These are phyloP conservation scores for Drosophila hydei DNA, from an alignment of 1,140 invertebrate species.

Conservation along the genomic window DNA sequence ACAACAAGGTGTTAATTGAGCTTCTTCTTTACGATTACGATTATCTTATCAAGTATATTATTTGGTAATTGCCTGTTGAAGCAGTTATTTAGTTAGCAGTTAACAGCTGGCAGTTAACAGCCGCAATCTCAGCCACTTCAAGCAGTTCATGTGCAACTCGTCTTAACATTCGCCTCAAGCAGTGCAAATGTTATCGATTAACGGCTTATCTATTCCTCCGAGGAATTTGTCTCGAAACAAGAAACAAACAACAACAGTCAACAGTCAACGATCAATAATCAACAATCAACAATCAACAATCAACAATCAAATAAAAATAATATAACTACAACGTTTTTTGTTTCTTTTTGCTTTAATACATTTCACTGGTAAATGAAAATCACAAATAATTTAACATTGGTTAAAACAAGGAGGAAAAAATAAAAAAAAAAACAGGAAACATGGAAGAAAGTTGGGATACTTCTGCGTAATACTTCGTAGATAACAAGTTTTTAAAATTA, in stretches of 20 bases:
- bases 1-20: neutral
- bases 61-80: slow-evolving; percentile 8
- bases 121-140: neutral
- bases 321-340: slow-evolving; percentile 11
- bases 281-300: slow-evolving; percentile 5
- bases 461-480: neutral
- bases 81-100: slow-evolving; percentile 3
- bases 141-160: neutral
- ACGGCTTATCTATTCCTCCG: neutral
- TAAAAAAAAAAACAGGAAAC: slow-evolving; percentile 4
- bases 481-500: slow-evolving; percentile 14
- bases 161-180: neutral
- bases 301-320: slow-evolving; percentile 7
- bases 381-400: slow-evolving; percentile 11
- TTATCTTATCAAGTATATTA: slow-evolving; percentile 13
- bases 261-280: too few species aligned
- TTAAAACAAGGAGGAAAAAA: neutral
- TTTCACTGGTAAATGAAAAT: slow-evolving; percentile 18
- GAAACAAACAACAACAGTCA: slow-evolving; percentile 11
- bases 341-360: slow-evolving; percentile 20
- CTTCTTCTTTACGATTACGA: slow-evolving; percentile 15
- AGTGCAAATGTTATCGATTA: slow-evolving; percentile 21
- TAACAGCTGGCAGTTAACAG: slow-evolving; percentile 7
- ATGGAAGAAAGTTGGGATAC: slow-evolving; percentile 5
- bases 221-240: too few species aligned